phyloP scores from a whole-genome alignment of 2,797 vertebrate species.

The Cynodonichthys magdalenae region DNA sequence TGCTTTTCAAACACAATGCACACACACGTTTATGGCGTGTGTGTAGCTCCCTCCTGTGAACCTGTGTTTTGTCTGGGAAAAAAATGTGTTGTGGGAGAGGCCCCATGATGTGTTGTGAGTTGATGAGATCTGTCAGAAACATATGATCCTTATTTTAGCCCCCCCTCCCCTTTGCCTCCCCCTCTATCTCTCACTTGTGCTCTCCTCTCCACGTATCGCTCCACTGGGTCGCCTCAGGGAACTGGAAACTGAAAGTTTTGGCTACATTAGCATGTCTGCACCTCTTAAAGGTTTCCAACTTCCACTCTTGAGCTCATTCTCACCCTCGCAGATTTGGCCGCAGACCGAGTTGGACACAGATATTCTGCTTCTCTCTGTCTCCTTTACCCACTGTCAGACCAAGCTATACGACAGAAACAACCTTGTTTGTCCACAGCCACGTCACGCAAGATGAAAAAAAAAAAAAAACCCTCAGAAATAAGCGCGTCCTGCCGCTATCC shows the following conservation, averaged over 20 bases:
- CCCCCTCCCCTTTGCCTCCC: slow-evolving; percentile 15
- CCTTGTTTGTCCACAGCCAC: slow-evolving; percentile 64
- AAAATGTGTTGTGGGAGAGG: slow-evolving; percentile 59
- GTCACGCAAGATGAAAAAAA: slow-evolving; percentile 52
- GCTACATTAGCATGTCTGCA: slow-evolving; percentile 68
- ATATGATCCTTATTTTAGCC: slow-evolving; percentile 74
- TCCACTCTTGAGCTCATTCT: slow-evolving; percentile 65
- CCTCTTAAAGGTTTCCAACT: slow-evolving; percentile 69
- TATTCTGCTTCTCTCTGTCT: slow-evolving; percentile 28
- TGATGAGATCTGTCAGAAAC: slow-evolving; percentile 78
- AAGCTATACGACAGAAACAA: slow-evolving; percentile 58
- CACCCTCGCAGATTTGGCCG: slow-evolving; percentile 56
- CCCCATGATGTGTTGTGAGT: slow-evolving; percentile 58
- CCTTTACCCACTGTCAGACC: slow-evolving; percentile 53
- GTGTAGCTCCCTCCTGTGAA: slow-evolving; percentile 40
- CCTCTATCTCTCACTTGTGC: slow-evolving; percentile 3
- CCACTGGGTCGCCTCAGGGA: slow-evolving; percentile 57
- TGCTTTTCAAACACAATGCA: slow-evolving; percentile 46
- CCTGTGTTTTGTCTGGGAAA: slow-evolving; percentile 61
- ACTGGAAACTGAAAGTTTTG: slow-evolving; percentile 62
- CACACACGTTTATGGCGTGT: slow-evolving; percentile 2
- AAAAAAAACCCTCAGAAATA: slow-evolving; percentile 66
- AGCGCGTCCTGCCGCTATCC: slow-evolving; percentile 62
- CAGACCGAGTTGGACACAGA: slow-evolving; percentile 30
- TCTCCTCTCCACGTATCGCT: slow-evolving; percentile 29